Conservation (phyloP, 2,888 invertebrate species). For the Cantharis lateralis region DNA sequence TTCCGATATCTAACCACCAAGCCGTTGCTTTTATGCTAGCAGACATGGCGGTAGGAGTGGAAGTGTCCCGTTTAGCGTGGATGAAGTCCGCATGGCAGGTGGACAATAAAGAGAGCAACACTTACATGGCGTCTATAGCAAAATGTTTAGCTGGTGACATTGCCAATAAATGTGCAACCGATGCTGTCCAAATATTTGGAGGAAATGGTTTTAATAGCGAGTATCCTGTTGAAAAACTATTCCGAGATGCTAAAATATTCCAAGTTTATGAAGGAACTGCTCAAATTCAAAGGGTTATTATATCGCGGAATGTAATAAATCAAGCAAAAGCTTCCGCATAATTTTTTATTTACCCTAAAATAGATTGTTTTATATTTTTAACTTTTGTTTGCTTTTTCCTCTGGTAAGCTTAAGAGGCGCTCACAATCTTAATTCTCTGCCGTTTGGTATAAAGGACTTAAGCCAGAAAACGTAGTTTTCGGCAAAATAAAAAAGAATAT, state of each 20-base stretch:
- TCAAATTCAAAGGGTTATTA: conserved; percentile 94
- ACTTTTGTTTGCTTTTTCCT: not conserved
- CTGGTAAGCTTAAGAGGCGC: too few species aligned
- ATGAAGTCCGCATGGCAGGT: conserved; percentile 88
- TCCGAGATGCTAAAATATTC: conserved; percentile 98
- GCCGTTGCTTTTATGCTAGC: conserved; percentile 94
- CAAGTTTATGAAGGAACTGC: conserved; percentile 98
- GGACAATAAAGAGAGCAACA: conserved; percentile 81
- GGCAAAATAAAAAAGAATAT: too few species aligned
- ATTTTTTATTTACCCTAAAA: not conserved
- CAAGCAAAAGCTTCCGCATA: conserved; percentile 53
- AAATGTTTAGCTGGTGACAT: conserved; percentile 91
- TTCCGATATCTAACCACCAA: conserved; percentile 80
- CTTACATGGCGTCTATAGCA: conserved; percentile 89
- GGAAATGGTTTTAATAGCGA: conserved; percentile 96
- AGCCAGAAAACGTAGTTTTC: too few species aligned
- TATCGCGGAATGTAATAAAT: conserved; percentile 74
- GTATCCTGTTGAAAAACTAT: conserved; percentile 97
- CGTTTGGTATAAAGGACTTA: too few species aligned
- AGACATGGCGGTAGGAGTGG: conserved; percentile 92
- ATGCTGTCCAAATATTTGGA: conserved; percentile 95
- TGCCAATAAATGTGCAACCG: conserved; percentile 91
- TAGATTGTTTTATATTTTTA: too few species aligned
- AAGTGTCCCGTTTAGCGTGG: conserved; percentile 85
- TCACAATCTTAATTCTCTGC: too few species aligned